Evolutionary conservation across 2,797 vertebrate genomes (phyloP).

Genomic region (Rhinatrema bivittatum): DNA sequence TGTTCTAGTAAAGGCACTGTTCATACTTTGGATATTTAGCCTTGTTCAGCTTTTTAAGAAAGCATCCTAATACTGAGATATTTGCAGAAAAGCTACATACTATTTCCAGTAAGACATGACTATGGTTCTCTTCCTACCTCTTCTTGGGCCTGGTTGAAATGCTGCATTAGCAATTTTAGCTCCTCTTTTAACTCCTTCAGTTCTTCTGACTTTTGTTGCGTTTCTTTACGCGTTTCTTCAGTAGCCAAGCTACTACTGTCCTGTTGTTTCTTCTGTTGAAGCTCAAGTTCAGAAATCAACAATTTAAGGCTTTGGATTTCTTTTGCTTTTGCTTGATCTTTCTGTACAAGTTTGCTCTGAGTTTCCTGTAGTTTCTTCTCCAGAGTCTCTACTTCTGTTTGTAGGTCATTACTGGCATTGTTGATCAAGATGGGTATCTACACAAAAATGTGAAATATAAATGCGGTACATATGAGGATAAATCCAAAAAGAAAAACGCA

Average conservation of each 20-base stretch:
- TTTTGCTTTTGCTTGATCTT: slow-evolving; percentile 47
- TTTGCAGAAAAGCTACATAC: too few relatives aligned
- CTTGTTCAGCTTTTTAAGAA: too few relatives aligned
- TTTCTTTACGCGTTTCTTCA: slow-evolving; percentile 48
- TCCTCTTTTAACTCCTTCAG: slow-evolving; percentile 56
- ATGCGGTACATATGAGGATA: too few relatives aligned
- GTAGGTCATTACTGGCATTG: slow-evolving; percentile 47
- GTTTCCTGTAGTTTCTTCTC: slow-evolving; percentile 49
- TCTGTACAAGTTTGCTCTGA: slow-evolving; percentile 38
- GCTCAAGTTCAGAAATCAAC: slow-evolving; percentile 42
- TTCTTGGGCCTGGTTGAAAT: slow-evolving; percentile 53
- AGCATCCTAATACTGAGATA: too few relatives aligned
- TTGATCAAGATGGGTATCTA: slow-evolving; percentile 60
- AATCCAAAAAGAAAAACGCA: too few relatives aligned
- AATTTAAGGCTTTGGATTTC: slow-evolving; percentile 51
- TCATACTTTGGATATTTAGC: too few relatives aligned
- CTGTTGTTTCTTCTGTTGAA: slow-evolving; percentile 54
- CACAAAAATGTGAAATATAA: too few relatives aligned
- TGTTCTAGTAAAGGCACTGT: too few relatives aligned
- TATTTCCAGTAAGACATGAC: too few relatives aligned
- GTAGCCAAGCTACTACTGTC: slow-evolving; percentile 35
- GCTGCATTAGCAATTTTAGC: slow-evolving; percentile 53
- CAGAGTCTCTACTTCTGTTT: slow-evolving; percentile 45
- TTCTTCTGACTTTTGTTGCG: slow-evolving; percentile 59
- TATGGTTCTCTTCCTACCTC: slow-evolving; percentile 56